These are phyloP conservation scores for Chloroceryle amazona DNA, from an alignment of 2,797 vertebrate genomes.

Conservation along the genomic window DNA sequence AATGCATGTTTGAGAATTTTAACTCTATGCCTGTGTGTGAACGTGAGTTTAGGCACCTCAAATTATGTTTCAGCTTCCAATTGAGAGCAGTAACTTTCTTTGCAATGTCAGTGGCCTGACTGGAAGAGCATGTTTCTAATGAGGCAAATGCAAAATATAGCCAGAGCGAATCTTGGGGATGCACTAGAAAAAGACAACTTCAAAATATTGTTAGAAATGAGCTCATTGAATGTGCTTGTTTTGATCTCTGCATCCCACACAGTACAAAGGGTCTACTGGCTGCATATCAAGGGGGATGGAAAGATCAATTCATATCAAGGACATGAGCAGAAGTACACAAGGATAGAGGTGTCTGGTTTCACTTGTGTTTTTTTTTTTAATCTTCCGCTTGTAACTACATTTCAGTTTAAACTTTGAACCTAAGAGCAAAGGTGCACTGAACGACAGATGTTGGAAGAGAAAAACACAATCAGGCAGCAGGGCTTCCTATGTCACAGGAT, in stretches of 20 bases:
- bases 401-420: conserved; percentile 30
- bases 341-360: conserved; percentile 51
- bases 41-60: not conserved
- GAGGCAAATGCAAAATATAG: conserved; percentile 57
- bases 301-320: conserved; percentile 55
- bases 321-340: not conserved
- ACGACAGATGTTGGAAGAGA: not conserved
- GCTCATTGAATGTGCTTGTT: conserved; percentile 47
- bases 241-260: conserved; percentile 53
- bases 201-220: conserved; percentile 49
- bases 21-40: not conserved
- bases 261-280: conserved; percentile 38
- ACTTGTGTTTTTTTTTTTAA: not conserved
- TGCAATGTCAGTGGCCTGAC: conserved; percentile 23
- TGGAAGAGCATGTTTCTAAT: conserved; percentile 44
- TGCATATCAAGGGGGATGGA: not conserved
- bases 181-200: conserved; percentile 37
- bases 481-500: not conserved
- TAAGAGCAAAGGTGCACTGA: not conserved
- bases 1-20: not conserved
- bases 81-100: not conserved
- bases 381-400: conserved; percentile 8
- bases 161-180: conserved; percentile 42
- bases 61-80: conserved; percentile 7
- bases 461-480: not conserved